Evolutionary conservation across 2,797 vertebrate genomes (phyloP), one percentile per base, ranked within the genome.

Genomic region (Poeciliopsis infans): DNA sequence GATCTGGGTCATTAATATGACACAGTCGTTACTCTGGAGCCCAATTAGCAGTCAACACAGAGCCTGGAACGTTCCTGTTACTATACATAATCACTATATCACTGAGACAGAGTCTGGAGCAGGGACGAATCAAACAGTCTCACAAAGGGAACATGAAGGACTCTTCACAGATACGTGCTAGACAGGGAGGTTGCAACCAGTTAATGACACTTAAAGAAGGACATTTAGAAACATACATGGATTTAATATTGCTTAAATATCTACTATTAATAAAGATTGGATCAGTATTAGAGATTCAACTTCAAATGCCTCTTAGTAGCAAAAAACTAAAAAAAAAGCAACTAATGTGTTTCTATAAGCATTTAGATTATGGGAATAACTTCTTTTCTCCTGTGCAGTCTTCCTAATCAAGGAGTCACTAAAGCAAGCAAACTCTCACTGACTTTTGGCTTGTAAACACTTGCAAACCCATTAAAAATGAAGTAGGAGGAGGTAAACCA

Each of bases 1-100:
- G 90, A 95, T 95, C 92, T 95, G 92, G 95, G 95, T 96, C 95
- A 95, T 95, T 94, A 94, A 93, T 93, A 93, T 95, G 93, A 94
- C 92, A 95, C 90, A 90, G 90, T 91, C 75, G 84, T 93, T 93
- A 93, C 93, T 94, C 94, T 87, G 91, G 93, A 94, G 91, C 86
- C 94, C 93, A 94, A 96, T 95, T 95, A 96, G 93, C 91, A 94
- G 89, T 93, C 93, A 91, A 94, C 92, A 93, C 81, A 92, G 89
- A 92, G 90, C 86, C 83, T 72, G 82, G 82, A 88, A 90, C 83
- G 84, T 89, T 92, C 91, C 71, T 84, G 90, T 88, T 91, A 88
- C 90, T 86, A 87, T 90, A 92, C 91, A 94, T 93, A 91, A 95
- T 93, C 84, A 88, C 88, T 84, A 76, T 85, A 92, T 92, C 90